Percentiles rank a stretch among this genome's conserved stretches.
Evolutionary conservation across 2,797 vertebrate genomes (phyloP).

Genomic region (Xyrichtys novacula): DNA sequence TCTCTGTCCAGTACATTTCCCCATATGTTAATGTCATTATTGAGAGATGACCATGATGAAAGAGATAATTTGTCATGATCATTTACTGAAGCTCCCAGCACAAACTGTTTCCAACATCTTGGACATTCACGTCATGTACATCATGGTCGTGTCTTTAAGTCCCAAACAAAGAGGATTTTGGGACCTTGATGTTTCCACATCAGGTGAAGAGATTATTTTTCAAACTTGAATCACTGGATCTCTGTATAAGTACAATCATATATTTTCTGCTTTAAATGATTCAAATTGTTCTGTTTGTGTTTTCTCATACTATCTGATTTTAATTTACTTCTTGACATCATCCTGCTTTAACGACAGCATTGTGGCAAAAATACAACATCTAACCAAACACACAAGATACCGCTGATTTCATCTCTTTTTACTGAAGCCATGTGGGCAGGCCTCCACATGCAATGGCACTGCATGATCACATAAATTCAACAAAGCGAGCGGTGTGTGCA

Average conservation of each 20-base stretch:
- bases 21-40: slow-evolving; percentile 53
- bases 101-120: slow-evolving; percentile 58
- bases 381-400: slow-evolving; percentile 40
- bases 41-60: slow-evolving; percentile 65
- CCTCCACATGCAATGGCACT: not conserved
- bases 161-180: slow-evolving; percentile 19
- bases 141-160: slow-evolving; percentile 10
- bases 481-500: not conserved
- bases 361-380: slow-evolving; percentile 50
- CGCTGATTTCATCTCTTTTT: slow-evolving; percentile 47
- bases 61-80: slow-evolving; percentile 69
- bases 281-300: slow-evolving; percentile 20
- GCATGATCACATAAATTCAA: slow-evolving; percentile 2
- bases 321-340: slow-evolving; percentile 39
- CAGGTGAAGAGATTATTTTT: slow-evolving; percentile 20
- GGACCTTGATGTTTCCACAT: slow-evolving; percentile 47
- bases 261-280: slow-evolving; percentile 31
- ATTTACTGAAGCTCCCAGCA: slow-evolving; percentile 52
- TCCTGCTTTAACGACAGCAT: slow-evolving; percentile 38
- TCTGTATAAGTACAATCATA: slow-evolving; percentile 15
- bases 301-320: slow-evolving; percentile 45
- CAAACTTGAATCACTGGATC: slow-evolving; percentile 23
- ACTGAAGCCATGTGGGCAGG: slow-evolving; percentile 49
- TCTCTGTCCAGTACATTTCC: slow-evolving; percentile 33
- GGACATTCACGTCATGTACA: slow-evolving; percentile 22